Evolutionary conservation across 2,797 vertebrate species (phyloP).

Genomic region (Odontamblyopus rebecca): DNA sequence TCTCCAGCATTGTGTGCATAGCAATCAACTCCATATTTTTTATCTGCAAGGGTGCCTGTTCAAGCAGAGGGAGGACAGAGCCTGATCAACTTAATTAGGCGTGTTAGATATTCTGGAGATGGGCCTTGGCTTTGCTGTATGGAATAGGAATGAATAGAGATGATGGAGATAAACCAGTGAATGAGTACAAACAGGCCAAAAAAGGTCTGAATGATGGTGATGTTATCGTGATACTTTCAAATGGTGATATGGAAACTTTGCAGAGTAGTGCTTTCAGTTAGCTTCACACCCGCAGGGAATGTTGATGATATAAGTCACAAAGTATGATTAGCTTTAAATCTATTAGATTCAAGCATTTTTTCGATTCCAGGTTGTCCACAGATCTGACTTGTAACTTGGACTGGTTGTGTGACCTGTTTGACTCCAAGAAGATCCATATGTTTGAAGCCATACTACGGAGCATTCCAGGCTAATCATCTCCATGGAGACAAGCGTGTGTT

Average conservation of each 20-base stretch:
- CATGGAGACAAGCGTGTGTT: too few relatives aligned
- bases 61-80: slow-evolving; percentile 43
- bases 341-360: too few relatives aligned
- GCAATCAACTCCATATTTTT: slow-evolving; percentile 82
- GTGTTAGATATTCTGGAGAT: slow-evolving; percentile 63
- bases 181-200: slow-evolving; percentile 31
- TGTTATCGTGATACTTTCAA: slow-evolving; percentile 39
- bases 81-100: slow-evolving; percentile 74
- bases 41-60: slow-evolving; percentile 78
- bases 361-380: too few relatives aligned
- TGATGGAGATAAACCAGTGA: slow-evolving; percentile 44
- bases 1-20: slow-evolving; percentile 87
- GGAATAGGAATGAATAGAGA: slow-evolving; percentile 55
- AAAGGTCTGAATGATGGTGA: slow-evolving; percentile 15
- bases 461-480: too few relatives aligned
- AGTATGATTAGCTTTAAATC: too few relatives aligned
- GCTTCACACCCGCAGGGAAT: too few relatives aligned
- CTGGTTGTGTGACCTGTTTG: too few relatives aligned
- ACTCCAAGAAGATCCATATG: too few relatives aligned
- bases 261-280: background rate
- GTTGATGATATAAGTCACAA: too few relatives aligned
- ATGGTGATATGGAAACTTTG: slow-evolving; percentile 41
- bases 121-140: slow-evolving; percentile 33
- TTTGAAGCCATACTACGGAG: too few relatives aligned
- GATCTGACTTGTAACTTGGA: too few relatives aligned